Evolutionary conservation across 2,888 invertebrate species (phyloP).

Genomic region (Choreutis nemorana): DNA sequence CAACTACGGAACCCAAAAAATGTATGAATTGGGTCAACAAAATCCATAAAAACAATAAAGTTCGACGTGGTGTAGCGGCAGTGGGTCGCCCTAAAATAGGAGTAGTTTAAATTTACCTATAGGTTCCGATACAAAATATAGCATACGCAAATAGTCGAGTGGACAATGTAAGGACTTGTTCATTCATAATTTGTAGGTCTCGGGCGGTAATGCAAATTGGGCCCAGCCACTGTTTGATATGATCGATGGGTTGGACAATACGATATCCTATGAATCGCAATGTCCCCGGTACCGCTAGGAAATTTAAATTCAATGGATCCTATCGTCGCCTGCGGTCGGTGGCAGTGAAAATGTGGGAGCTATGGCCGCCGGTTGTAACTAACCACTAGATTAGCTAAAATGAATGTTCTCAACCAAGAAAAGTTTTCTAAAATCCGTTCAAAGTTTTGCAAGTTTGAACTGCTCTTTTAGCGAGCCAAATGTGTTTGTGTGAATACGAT

Average conservation of each 20-base stretch:
- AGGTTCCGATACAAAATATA: too few relatives aligned
- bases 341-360: conserved; percentile 59
- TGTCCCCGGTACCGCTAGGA: conserved; percentile 49
- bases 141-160: too few relatives aligned
- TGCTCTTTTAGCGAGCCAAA: conserved; percentile 26
- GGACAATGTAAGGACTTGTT: background rate
- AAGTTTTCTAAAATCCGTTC: conserved; percentile 37
- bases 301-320: conserved; percentile 59
- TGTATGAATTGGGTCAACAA: too few relatives aligned
- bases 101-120: too few relatives aligned
- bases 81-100: too few relatives aligned
- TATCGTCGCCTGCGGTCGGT: conserved; percentile 18
- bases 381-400: conserved; percentile 53
- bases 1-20: too few relatives aligned
- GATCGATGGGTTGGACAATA: conserved; percentile 25
- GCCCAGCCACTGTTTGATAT: conserved; percentile 41
- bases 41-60: too few relatives aligned
- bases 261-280: conserved; percentile 48
- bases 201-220: conserved; percentile 17
- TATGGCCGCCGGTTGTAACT: conserved; percentile 42
- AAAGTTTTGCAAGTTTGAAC: conserved; percentile 41
- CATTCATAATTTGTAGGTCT: background rate
- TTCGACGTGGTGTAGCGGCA: too few relatives aligned
- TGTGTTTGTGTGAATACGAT: conserved; percentile 27
- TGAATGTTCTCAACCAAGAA: conserved; percentile 42